A percentile compares a stretch with the other conserved stretches of the same genome.
phyloP scores from a whole-genome alignment of 2,797 vertebrate genomes.

The Aeoliscus strigatus region DNA sequence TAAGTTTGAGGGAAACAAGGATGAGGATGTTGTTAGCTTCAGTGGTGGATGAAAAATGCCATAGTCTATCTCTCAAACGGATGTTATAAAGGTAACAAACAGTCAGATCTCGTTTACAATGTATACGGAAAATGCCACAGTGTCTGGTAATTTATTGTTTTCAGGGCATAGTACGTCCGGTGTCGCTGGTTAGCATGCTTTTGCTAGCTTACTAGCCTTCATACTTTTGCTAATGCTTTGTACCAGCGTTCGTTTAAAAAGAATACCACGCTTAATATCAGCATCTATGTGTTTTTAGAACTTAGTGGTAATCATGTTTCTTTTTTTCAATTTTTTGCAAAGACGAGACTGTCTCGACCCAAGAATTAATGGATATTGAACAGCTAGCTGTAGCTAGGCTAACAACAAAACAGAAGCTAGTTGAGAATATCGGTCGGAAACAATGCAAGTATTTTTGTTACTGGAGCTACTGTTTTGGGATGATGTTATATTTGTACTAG shows the following conservation, averaged over 20 bases:
- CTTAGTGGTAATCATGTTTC: too few species aligned
- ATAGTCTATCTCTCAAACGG: constrained; percentile 21
- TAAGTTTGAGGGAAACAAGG: background rate
- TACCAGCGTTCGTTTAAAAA: background rate
- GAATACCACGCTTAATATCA: fast-evolving
- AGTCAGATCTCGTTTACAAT: background rate
- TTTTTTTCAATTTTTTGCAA: too few species aligned
- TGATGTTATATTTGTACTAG: too few species aligned
- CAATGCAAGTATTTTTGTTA: background rate
- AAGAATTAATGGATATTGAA: too few species aligned
- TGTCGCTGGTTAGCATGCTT: constrained; percentile 18
- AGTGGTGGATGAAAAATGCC: constrained; percentile 25
- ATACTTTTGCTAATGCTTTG: background rate
- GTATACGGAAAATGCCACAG: background rate
- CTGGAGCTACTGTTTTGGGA: too few species aligned
- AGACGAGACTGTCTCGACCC: too few species aligned
- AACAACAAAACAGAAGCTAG: constrained; percentile 21
- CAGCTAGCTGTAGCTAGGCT: constrained; percentile 23
- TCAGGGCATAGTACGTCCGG: background rate
- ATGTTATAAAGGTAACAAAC: constrained; percentile 48
- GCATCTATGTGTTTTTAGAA: too few species aligned
- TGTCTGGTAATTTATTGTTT: background rate
- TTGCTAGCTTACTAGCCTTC: constrained; percentile 26
- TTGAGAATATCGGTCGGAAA: background rate
- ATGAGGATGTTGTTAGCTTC: constrained; percentile 37